Percentiles rank a stretch among this genome's conserved stretches.
Conservation (phyloP, 1,140 invertebrate species). For the Aphelinus atriplicis region DNA sequence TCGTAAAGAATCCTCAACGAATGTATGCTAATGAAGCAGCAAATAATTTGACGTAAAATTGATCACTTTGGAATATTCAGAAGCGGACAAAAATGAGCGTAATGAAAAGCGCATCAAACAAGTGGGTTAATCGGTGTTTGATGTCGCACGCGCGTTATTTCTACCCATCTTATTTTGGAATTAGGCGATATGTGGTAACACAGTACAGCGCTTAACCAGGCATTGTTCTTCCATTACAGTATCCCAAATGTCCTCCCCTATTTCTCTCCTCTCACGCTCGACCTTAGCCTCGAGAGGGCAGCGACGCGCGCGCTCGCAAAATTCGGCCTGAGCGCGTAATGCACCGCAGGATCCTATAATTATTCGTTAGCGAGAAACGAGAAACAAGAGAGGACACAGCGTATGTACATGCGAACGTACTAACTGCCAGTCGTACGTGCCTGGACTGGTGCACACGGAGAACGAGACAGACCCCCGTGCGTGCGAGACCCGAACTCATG, state of each 20-base stretch:
- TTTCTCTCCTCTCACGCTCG: background rate
- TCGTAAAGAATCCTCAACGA: too few species aligned
- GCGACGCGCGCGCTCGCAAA: background rate
- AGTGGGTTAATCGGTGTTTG: slow-evolving; percentile 6
- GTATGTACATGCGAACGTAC: slow-evolving; percentile 11
- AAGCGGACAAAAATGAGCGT: too few species aligned
- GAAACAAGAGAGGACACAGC: slow-evolving; percentile 12
- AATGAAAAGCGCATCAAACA: background rate
- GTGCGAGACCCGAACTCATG: background rate
- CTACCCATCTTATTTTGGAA: slow-evolving; percentile 22
- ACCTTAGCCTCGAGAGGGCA: background rate
- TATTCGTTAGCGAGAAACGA: slow-evolving; percentile 47
- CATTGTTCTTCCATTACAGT: slow-evolving; percentile 51
- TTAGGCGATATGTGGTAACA: slow-evolving; percentile 26
- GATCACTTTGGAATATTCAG: too few species aligned
- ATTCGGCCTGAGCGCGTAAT: slow-evolving; percentile 19
- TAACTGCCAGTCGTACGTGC: slow-evolving; percentile 36
- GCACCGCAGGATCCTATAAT: slow-evolving; percentile 41
- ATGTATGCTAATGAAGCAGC: too few species aligned
- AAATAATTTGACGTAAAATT: too few species aligned
- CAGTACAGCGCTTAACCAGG: slow-evolving; percentile 35
- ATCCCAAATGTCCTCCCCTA: slow-evolving; percentile 17
- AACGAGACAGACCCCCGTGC: background rate
- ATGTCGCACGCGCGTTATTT: background rate
- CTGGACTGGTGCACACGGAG: slow-evolving; percentile 24